Percentiles rank a stretch among this genome's conserved stretches.
phyloP scores from a whole-genome alignment of 1,140 invertebrate species.

The Cherax quadricarinatus region DNA sequence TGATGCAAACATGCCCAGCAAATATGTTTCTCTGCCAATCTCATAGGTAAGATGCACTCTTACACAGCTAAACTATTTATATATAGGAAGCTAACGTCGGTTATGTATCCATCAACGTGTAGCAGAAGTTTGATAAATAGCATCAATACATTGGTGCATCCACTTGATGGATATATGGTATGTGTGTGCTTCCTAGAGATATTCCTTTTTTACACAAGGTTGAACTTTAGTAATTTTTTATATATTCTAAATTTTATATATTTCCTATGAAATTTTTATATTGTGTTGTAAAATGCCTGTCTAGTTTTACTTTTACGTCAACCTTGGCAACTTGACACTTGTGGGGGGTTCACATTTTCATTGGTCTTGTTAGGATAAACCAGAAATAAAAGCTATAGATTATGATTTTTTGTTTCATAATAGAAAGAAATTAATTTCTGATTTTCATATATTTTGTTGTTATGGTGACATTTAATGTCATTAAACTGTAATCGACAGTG shows the following conservation, averaged over 20 bases:
- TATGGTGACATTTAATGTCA: not conserved
- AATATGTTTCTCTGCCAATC: not conserved
- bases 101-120: not conserved
- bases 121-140: not conserved
- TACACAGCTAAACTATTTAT: not conserved
- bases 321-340: not conserved
- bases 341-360: not conserved
- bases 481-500: not conserved
- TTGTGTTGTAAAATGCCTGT: not conserved
- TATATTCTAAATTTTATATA: conserved; percentile 16
- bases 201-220: not conserved
- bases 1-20: not conserved
- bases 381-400: not conserved
- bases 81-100: not conserved
- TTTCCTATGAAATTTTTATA: not conserved
- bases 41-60: not conserved
- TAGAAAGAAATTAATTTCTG: not conserved
- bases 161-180: not conserved
- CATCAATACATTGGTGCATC: not conserved
- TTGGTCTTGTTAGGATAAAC: not conserved
- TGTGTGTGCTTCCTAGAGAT: not conserved
- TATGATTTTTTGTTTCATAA: not conserved
- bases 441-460: not conserved
- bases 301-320: not conserved
- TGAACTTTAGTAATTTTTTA: not conserved